Evolutionary conservation across 2,888 invertebrate species (phyloP), one percentile per base, ranked within the genome.

Genomic region (Nymphalis urticae): DNA sequence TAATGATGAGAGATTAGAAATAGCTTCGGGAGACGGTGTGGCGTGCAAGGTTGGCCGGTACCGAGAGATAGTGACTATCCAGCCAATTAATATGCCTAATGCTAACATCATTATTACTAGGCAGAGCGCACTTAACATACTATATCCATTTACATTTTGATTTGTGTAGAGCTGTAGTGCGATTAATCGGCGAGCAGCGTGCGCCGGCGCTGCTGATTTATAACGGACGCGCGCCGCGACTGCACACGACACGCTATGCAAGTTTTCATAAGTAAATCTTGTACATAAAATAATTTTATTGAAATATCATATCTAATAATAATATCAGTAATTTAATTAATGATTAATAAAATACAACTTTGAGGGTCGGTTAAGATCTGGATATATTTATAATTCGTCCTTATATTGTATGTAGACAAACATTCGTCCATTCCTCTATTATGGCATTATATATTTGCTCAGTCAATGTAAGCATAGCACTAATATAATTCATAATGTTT

Each of bases 101-200:
- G 92, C 92, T 91, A 92, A 92, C 92, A 92, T 92, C 92, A 92
- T 92, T 92, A 92, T 92, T 92, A 92, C 90, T 85, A 85, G 89
- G 85, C 87, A 84, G 82, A 83, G 87, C 86, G 89, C 89, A 89
- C 90, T 92, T 91, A 90, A 88, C 90, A 89, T 90, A 90, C 88
- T 90, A 90, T 91, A 92, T 92, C 89, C 90, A 89, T 91, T 91
- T 91, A 90, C 91, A 90, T 89, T 90, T 90, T 92, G 92, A 92
- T 92, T 92, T 92, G 92, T 92, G 90, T 87, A 84, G 85, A 86
- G 89, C 86, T 86, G 78, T 77, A 80, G 81, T 81, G 87, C 91
- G 90, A 91, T 91, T 91, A 92, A 92, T 91, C 90, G 90, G 86
- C 85, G 82, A 81, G 84, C 83, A 79, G 81, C 80, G 82, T 81